A percentile compares a stretch with the other conserved stretches of the same genome.
Conservation (phyloP, 2,113 vertebrate species). For the Phocoena sinus region DNA sequence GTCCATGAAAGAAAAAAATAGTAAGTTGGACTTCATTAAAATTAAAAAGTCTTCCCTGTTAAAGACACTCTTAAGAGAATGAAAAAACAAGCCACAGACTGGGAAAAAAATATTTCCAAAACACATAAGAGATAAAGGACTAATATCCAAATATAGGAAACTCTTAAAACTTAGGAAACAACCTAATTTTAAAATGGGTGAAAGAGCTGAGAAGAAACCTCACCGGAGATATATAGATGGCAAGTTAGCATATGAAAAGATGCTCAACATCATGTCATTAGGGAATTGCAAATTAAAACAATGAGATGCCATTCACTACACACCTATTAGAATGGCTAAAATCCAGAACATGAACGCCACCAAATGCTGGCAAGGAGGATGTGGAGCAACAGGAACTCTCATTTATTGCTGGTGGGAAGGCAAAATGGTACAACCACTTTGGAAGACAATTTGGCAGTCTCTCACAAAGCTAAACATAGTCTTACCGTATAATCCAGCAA, state of each 20-base stretch:
- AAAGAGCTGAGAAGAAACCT: not conserved
- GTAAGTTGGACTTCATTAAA: not conserved
- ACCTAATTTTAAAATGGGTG: not conserved
- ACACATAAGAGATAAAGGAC: not conserved
- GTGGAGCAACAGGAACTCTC: not conserved
- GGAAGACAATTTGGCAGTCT: not conserved
- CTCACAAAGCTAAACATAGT: not conserved
- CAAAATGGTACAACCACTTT: not conserved
- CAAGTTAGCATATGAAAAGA: not conserved
- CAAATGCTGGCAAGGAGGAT: not conserved
- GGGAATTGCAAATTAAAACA: not conserved
- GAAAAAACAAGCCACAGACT: not conserved
- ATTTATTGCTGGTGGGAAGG: not conserved
- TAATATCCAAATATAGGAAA: not conserved
- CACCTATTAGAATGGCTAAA: not conserved
- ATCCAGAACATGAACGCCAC: not conserved
- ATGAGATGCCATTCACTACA: not conserved
- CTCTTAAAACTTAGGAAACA: not conserved
- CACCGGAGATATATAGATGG: not conserved
- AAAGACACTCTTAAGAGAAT: not conserved
- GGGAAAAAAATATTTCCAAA: not conserved
- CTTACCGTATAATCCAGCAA: not conserved
- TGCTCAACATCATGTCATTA: not conserved
- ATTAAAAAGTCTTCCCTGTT: not conserved
- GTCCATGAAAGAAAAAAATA: not conserved